Evolutionary conservation across 2,888 invertebrate genomes (phyloP), one percentile per base, ranked within the genome.

Genomic region (Cancer borealis): DNA sequence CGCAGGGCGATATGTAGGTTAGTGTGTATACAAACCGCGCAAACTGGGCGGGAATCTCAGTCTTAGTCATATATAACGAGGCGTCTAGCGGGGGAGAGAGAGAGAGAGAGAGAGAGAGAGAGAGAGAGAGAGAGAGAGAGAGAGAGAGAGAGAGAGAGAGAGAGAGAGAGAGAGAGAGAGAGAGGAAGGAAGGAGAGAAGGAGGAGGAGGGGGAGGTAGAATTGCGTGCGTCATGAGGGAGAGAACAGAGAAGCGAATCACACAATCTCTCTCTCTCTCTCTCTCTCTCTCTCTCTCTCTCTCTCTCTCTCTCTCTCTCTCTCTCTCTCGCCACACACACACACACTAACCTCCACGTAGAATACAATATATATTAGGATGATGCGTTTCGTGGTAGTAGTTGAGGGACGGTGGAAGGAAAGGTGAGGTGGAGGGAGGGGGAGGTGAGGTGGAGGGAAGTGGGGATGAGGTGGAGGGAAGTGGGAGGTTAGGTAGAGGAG

Each of bases 191-290:
- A 12, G 30, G 30, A 8, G 10, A 79, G 12, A 30, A 12, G 10
- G 30, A 8, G 12, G 12, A 10, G 79, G 8, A 30, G 79, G 21
- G 30, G 79, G 79, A 30, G 30, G 10, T 30, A 8, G 26, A 79
- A 10, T 30, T 79, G 79, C 79, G 26, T 79, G 30, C 79, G 79
- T 79, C 79, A 79, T 79, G 79, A 79, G 79, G n/a, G 17, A 79
- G 30, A 30, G 12, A 10, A 79, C n/a, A 66, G 8, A 4, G 60
- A 66, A 66, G 21, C 17, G 17, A 66, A 66, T 49, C 49, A 49
- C 12, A 49, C 49, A 66, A 66, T 66, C 60, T 21, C 21, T 21
- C 21, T 66, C 60, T 66, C 21, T 79, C 79, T 26, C 26, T 73
- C 73, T 73, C 73, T 73, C 79, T 26, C 79, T 26, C 79, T 79